A percentile compares a stretch with the other conserved stretches of the same genome.
These are phyloP conservation scores for Brachystomella parvula DNA, from an alignment of 1,140 invertebrate species.

Conservation along the genomic window DNA sequence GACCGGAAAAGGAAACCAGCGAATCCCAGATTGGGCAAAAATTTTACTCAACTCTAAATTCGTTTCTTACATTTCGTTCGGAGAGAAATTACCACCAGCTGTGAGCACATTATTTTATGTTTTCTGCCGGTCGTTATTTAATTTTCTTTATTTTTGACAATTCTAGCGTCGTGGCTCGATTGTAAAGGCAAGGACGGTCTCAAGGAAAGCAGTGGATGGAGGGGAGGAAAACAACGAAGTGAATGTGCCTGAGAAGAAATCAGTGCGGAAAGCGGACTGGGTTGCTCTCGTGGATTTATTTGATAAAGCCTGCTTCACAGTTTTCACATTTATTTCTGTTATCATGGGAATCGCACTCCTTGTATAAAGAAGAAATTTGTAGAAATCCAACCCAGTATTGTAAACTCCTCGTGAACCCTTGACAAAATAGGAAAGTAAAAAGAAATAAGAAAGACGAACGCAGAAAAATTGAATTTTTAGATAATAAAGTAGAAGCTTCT, in stretches of 20 bases:
- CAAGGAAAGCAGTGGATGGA: neutral
- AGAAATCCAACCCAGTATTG: neutral
- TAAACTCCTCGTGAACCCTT: no score
- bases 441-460: no score
- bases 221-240: neutral
- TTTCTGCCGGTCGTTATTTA: neutral
- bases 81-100: neutral
- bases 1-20: neutral
- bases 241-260: neutral
- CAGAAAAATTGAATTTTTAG: no score
- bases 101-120: neutral
- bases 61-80: neutral
- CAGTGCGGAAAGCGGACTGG: neutral
- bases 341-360: neutral
- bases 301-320: neutral
- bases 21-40: slow-evolving; percentile 11
- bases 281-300: slow-evolving; percentile 1
- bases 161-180: neutral
- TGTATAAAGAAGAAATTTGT: no score
- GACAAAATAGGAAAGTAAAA: no score
- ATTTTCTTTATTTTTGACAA: neutral
- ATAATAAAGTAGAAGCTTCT: no score
- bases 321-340: neutral
- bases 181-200: neutral
- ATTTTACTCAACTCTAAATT: neutral